A percentile compares a stretch with the other conserved stretches of the same genome.
Conservation (phyloP, 2,888 invertebrate species). For the Anaspis maculata region DNA sequence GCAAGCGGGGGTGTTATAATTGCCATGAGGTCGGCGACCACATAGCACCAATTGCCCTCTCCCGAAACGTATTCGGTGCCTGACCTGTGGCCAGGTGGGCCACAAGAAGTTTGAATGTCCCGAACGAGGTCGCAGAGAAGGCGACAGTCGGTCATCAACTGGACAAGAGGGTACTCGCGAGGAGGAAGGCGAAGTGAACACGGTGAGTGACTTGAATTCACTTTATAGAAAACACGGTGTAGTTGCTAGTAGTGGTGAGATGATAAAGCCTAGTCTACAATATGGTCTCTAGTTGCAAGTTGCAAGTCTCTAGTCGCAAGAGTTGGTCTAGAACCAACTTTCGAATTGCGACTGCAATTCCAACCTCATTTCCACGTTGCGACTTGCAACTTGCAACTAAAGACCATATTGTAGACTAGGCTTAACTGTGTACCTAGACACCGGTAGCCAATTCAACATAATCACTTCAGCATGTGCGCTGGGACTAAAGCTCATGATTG, state of each 20-base stretch:
- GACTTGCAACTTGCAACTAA: no score
- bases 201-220: conserved; percentile 1
- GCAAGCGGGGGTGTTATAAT: not conserved
- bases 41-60: not conserved
- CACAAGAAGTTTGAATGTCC: not conserved
- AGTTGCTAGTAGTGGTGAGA: no score
- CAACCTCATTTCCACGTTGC: no score
- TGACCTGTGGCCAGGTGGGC: not conserved
- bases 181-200: not conserved
- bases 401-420: no score
- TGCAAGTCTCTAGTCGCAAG: no score
- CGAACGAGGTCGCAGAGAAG: no score
- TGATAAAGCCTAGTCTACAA: no score
- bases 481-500: not conserved
- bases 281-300: no score
- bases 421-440: conserved; percentile 1
- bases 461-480: not conserved
- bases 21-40: not conserved
- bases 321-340: no score
- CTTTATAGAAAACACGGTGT: not conserved
- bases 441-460: conserved; percentile 3
- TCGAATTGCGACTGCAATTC: no score
- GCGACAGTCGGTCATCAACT: no score
- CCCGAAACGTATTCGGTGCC: not conserved
- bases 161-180: no score